Base-by-base conservation (phyloP, 2,888 invertebrate genomes). In the Notodonta ziczac region DNA sequence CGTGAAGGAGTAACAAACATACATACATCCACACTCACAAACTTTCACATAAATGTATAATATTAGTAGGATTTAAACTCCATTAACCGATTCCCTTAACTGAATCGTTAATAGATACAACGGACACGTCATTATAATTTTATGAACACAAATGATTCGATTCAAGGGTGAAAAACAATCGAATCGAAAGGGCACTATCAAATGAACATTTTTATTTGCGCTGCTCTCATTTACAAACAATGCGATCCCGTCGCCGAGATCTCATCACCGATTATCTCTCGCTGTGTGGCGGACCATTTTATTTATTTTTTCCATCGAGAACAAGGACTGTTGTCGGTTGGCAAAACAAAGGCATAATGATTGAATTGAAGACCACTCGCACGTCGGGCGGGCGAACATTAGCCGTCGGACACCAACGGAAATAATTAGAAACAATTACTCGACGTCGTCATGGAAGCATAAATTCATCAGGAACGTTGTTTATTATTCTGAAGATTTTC, bases 201-300 rank as follows among this genome's bases (percentile, higher is more conserved):
- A 84, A 81, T 78, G 78, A 79, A 67, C 74, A 74, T 79, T 82
- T 84, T 88, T 86, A 79, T 85, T 84, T 83, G 77, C 75, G 66
- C 66, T 74, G 81, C 80, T 85, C 87, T 88, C 88, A 89, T 91
- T 90, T 88, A 85, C 90, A 90, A 91, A 91, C 90, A 91, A 90
- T 91, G 84, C 84, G 81, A 84, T 85, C 82, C 79, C 79, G 73
- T 75, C 75, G 76, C 74, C 67, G 74, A 84, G 88, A 91, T 90
- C 86, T 81, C 85, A 88, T 89, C 87, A 82, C 76, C 77, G 88
- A 88, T 90, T 86, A 86, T 87, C 85, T 86, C 78, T 81, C 78
- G 80, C 67, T 78, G 77, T 73, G 74, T 72, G 73, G 76, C 68
- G 62, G 61, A 59, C 67, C 66, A 68, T 72, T 70, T 57, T 13